Evolutionary conservation across 2,797 vertebrate species (phyloP).

Genomic region (Okamejei kenojei): DNA sequence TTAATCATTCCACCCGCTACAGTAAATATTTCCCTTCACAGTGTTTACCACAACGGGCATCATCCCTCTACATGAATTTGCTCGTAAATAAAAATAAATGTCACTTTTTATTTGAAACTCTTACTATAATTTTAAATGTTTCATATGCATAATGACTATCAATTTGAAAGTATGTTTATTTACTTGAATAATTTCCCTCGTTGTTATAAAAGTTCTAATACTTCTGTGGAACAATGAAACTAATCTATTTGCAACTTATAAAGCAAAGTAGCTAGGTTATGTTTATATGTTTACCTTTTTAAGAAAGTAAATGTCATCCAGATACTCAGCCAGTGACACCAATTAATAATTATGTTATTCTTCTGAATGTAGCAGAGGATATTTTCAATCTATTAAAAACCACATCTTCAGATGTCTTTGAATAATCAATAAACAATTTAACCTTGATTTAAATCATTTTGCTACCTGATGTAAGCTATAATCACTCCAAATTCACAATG

Average conservation of each 20-base stretch:
- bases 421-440: background rate
- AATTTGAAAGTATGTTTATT: background rate
- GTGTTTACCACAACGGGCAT: background rate
- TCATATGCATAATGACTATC: background rate
- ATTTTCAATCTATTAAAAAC: background rate
- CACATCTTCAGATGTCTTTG: background rate
- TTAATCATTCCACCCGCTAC: background rate
- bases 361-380: background rate
- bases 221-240: background rate
- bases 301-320: background rate
- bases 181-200: background rate
- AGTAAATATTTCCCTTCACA: background rate
- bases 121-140: background rate
- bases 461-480: background rate
- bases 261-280: background rate
- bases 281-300: background rate
- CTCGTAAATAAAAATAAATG: background rate
- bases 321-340: background rate
- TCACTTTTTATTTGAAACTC: background rate
- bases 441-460: background rate
- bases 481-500: background rate
- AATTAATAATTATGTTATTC: background rate
- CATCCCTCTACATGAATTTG: background rate
- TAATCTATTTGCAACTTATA: background rate
- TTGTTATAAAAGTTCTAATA: background rate